phyloP scores from a whole-genome alignment of 2,888 invertebrate genomes.

The Uloborus plumipes region DNA sequence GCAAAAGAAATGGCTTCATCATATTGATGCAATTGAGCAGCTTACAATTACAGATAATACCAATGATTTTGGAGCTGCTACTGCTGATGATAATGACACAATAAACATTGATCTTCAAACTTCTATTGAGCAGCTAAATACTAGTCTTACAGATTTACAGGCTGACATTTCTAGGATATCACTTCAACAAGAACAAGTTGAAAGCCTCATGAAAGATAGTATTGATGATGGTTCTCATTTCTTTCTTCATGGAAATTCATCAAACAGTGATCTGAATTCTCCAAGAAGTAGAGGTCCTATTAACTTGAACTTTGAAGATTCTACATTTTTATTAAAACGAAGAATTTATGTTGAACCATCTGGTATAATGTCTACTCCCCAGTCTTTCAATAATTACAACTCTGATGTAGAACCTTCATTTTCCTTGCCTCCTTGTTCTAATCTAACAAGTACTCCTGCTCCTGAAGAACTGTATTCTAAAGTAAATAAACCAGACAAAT shows the following conservation, averaged over 20 bases:
- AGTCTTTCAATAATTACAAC: neutral
- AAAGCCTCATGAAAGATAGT: slow-evolving; percentile 61
- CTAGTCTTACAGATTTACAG: slow-evolving; percentile 93
- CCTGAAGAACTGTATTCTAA: slow-evolving; percentile 55
- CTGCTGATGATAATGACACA: slow-evolving; percentile 43
- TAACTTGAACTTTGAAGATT: slow-evolving; percentile 31
- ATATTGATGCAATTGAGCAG: slow-evolving; percentile 36
- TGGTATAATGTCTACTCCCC: slow-evolving; percentile 14
- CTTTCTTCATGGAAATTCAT: slow-evolving; percentile 44
- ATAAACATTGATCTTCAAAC: slow-evolving; percentile 67
- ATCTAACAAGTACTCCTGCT: slow-evolving; percentile 2
- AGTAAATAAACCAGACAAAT: slow-evolving; percentile 37
- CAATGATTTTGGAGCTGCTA: neutral
- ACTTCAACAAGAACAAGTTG: slow-evolving; percentile 79
- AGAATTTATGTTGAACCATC: neutral
- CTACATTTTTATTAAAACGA: slow-evolving; percentile 5
- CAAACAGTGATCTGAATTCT: slow-evolving; percentile 16
- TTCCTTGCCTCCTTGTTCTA: slow-evolving; percentile 32
- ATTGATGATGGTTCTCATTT: slow-evolving; percentile 58
- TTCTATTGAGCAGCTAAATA: slow-evolving; percentile 78
- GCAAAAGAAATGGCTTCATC: slow-evolving; percentile 61
- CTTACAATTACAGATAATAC: slow-evolving; percentile 22
- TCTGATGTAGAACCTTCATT: slow-evolving; percentile 10
- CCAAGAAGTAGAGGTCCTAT: neutral
- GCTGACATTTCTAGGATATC: slow-evolving; percentile 92